Conservation (phyloP, 2,797 vertebrate genomes). For the Remorina albescens region DNA sequence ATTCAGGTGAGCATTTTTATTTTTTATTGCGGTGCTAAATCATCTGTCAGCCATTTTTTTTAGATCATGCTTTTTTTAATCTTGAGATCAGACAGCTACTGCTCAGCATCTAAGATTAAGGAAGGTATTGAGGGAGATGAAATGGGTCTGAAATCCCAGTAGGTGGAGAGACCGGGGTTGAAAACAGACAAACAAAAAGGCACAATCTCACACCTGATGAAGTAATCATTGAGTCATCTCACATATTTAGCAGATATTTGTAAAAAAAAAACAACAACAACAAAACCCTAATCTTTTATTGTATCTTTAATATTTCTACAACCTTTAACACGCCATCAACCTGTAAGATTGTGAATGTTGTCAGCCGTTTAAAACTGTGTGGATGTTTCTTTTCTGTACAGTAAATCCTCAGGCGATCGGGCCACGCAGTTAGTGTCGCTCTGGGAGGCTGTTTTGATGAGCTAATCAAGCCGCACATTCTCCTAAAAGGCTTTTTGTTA, state of each 20-base stretch:
- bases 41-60: conserved; percentile 5
- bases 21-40: not conserved
- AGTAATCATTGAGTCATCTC: not conserved
- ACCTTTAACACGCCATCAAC: conserved; percentile 3
- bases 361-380: conserved; percentile 5
- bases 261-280: too few species aligned
- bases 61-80: conserved; percentile 4
- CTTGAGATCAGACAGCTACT: not conserved
- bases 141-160: conserved; percentile 18
- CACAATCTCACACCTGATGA: conserved; percentile 2
- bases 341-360: conserved; percentile 2
- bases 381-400: conserved; percentile 40
- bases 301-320: conserved; percentile 3
- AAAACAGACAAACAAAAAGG: conserved; percentile 11
- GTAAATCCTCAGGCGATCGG: conserved; percentile 24
- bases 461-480: conserved; percentile 59
- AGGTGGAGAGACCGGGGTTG: conserved; percentile 18
- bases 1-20: conserved; percentile 24
- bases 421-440: conserved; percentile 38
- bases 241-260: too few species aligned
- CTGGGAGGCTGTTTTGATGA: conserved; percentile 55
- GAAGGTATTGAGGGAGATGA: not conserved
- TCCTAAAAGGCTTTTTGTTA: conserved; percentile 72
- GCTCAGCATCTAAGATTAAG: too few species aligned
- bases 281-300: conserved; percentile 15